These are phyloP conservation scores for Campoletis sonorensis DNA, from an alignment of 1,140 invertebrate species.

Conservation along the genomic window DNA sequence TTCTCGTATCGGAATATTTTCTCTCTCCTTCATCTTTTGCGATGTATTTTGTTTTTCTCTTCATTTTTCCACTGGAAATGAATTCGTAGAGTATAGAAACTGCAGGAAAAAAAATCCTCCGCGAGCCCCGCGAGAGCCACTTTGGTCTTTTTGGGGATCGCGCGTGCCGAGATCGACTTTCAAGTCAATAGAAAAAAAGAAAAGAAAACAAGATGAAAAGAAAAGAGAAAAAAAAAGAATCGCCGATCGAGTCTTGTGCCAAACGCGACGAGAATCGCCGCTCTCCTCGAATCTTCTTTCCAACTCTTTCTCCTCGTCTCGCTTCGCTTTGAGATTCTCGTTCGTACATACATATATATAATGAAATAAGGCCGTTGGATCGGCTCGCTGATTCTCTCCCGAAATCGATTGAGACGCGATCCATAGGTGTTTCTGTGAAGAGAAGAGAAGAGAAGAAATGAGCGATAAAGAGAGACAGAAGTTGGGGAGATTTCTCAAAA, in stretches of 20 bases:
- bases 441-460: conserved; percentile 24
- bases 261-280: conserved; percentile 16
- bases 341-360: background rate
- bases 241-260: conserved; percentile 33
- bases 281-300: conserved; percentile 13
- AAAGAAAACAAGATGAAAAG: no score
- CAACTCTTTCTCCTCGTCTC: background rate
- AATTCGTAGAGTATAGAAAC: conserved; percentile 35
- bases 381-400: conserved; percentile 35
- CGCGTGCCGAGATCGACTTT: conserved; percentile 43
- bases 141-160: conserved; percentile 40
- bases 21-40: conserved; percentile 22
- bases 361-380: background rate
- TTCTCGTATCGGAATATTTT: background rate
- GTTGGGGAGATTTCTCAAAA: conserved; percentile 36
- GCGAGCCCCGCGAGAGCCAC: conserved; percentile 11
- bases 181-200: conserved; percentile 31
- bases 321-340: conserved; percentile 4
- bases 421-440: conserved; percentile 40
- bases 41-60: conserved; percentile 28
- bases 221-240: background rate
- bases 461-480: conserved; percentile 25
- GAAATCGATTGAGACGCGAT: conserved; percentile 49
- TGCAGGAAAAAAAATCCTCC: conserved; percentile 7
- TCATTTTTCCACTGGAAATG: conserved; percentile 13